Conservation (phyloP, 1,140 invertebrate species). For the Neodiprion pinetum region DNA sequence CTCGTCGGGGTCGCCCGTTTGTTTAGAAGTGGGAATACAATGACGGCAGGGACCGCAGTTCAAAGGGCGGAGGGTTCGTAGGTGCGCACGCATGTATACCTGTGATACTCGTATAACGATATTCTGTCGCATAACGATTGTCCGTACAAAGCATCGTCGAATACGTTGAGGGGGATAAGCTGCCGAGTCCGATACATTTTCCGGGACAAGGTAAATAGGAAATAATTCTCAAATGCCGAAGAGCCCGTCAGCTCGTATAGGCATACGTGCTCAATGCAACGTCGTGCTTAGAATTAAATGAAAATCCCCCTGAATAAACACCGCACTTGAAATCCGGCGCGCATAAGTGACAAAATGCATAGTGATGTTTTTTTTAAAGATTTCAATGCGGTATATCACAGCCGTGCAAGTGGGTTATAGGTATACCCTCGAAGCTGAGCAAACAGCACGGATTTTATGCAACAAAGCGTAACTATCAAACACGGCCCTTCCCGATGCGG, state of each 20-base stretch:
- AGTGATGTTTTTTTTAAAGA: background rate
- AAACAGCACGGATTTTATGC: constrained; percentile 4
- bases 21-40: background rate
- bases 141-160: background rate
- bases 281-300: background rate
- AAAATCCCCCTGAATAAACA: background rate
- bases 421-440: background rate
- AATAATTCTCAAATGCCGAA: background rate
- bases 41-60: background rate
- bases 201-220: background rate
- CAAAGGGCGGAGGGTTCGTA: background rate
- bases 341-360: background rate
- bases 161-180: background rate
- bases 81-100: background rate
- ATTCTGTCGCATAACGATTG: background rate
- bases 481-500: background rate
- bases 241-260: background rate
- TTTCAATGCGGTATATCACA: background rate
- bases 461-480: background rate
- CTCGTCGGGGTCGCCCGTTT: background rate
- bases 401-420: background rate
- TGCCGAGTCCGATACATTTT: constrained; percentile 5
- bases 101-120: background rate
- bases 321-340: background rate
- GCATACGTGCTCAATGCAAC: background rate